Conservation (phyloP, 2,113 vertebrate species). For the Eidolon helvum region DNA sequence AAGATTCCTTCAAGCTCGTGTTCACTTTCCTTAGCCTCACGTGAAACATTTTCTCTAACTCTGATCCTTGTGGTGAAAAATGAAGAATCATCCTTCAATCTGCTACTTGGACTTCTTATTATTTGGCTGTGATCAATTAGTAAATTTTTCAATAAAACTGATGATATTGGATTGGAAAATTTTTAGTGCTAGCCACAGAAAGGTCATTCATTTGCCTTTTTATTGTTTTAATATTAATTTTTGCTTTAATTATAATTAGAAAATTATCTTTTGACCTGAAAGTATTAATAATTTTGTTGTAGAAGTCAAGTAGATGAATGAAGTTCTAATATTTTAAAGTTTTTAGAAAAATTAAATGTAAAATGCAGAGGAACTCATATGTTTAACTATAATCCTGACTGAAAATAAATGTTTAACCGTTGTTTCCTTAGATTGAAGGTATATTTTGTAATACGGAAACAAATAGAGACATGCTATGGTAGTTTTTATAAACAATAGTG, state of each 20-base stretch:
- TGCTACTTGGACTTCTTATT: neutral
- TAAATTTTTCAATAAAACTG: neutral
- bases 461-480: neutral
- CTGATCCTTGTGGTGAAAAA: neutral
- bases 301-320: neutral
- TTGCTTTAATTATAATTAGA: neutral
- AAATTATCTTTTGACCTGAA: neutral
- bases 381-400: neutral
- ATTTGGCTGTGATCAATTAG: neutral
- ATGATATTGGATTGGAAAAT: neutral
- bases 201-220: neutral
- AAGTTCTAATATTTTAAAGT: neutral
- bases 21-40: neutral
- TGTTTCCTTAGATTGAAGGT: neutral
- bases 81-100: neutral
- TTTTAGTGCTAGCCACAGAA: neutral
- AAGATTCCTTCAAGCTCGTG: neutral
- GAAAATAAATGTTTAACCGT: neutral
- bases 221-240: neutral
- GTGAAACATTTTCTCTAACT: neutral
- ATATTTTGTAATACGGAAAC: neutral
- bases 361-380: neutral
- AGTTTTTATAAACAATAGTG: neutral
- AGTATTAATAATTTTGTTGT: neutral
- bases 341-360: neutral